phyloP scores from a whole-genome alignment of 2,113 vertebrate species.

The Nothoprocta perdicaria region DNA sequence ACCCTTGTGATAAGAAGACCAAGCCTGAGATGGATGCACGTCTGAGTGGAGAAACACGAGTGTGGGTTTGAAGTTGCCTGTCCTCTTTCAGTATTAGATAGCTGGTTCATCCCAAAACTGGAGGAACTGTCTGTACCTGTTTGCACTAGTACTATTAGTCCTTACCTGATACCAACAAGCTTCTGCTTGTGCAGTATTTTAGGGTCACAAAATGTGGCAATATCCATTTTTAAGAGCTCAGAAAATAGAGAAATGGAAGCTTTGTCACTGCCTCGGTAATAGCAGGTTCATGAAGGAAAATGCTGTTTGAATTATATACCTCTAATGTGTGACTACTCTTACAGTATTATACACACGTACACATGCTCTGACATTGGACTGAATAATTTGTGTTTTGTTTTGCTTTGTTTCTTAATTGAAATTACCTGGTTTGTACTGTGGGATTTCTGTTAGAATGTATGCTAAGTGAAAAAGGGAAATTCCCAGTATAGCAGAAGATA shows the following conservation, averaged over 20 bases:
- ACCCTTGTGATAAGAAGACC: constrained; percentile 25
- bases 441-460: constrained; percentile 64
- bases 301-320: constrained; percentile 68
- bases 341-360: constrained; percentile 64
- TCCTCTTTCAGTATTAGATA: constrained; percentile 32
- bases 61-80: constrained; percentile 30
- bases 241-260: constrained; percentile 67
- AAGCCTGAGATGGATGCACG: constrained; percentile 27
- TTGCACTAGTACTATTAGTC: constrained; percentile 77
- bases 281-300: constrained; percentile 69
- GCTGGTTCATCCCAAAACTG: constrained; percentile 46
- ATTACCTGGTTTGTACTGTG: constrained; percentile 26
- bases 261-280: constrained; percentile 56
- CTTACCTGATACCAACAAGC: constrained; percentile 67
- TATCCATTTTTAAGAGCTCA: constrained; percentile 53
- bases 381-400: constrained; percentile 34
- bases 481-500: constrained; percentile 47
- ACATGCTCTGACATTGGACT: constrained; percentile 40
- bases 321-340: constrained; percentile 70
- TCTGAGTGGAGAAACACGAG: constrained; percentile 45
- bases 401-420: background rate
- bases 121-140: constrained; percentile 57
- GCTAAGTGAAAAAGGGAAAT: constrained; percentile 42
- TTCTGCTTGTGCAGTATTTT: constrained; percentile 69
- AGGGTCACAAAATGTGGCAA: constrained; percentile 64